Percentiles rank a stretch among this genome's conserved stretches.
These are phyloP conservation scores for Drosophila saltans DNA, from an alignment of 1,140 invertebrate genomes.

Conservation along the genomic window DNA sequence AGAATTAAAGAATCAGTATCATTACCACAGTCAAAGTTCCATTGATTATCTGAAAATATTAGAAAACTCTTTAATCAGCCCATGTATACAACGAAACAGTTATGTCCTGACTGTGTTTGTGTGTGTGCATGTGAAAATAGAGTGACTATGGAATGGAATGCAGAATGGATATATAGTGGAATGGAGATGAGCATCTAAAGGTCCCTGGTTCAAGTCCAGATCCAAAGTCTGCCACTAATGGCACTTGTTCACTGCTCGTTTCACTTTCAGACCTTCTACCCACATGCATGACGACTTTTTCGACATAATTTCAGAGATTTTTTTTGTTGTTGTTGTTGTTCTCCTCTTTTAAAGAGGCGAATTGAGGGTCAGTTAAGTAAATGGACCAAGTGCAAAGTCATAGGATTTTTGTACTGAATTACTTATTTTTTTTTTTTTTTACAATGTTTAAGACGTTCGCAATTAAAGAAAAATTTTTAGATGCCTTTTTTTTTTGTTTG, in stretches of 20 bases:
- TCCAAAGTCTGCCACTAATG: slow-evolving; percentile 20
- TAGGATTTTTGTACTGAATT: neutral
- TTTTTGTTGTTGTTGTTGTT: slow-evolving; percentile 15
- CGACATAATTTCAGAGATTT: slow-evolving; percentile 3
- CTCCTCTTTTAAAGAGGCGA: slow-evolving; percentile 18
- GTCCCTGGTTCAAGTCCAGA: slow-evolving; percentile 1
- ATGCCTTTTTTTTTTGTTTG: too few species aligned
- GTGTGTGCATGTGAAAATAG: too few species aligned
- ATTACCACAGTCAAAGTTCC: too few species aligned
- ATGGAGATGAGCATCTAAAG: neutral
- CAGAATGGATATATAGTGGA: neutral
- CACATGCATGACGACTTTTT: slow-evolving; percentile 10
- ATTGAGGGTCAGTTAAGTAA: neutral
- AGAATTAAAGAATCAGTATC: too few species aligned
- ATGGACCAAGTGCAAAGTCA: neutral
- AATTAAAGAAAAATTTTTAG: too few species aligned
- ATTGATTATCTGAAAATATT: neutral
- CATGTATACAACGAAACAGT: neutral
- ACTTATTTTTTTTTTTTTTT: neutral
- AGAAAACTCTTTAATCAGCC: neutral
- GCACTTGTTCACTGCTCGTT: slow-evolving; percentile 21
- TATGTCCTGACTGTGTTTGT: neutral
- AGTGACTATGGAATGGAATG: neutral
- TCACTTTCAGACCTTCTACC: slow-evolving; percentile 12
- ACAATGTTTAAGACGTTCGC: too few species aligned